These are phyloP conservation scores for Pardalotus punctatus DNA, from an alignment of 2,113 vertebrate genomes.

Conservation along the genomic window DNA sequence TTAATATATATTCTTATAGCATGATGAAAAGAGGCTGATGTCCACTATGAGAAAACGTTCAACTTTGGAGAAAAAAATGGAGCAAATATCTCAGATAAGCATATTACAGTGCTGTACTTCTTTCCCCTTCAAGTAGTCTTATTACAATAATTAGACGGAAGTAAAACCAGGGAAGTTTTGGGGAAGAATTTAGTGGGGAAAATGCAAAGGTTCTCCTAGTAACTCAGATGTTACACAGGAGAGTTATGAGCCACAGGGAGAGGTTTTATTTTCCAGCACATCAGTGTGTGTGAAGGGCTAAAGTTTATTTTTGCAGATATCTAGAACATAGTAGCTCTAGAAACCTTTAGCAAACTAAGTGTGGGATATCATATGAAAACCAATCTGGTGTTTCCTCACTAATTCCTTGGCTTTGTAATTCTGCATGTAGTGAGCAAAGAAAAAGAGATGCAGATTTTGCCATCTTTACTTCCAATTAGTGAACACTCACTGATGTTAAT, in stretches of 20 bases:
- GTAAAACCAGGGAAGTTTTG: neutral
- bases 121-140: neutral
- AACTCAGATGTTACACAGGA: neutral
- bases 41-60: neutral
- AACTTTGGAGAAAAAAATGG: neutral
- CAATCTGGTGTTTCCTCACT: neutral
- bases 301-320: neutral
- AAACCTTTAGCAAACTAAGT: neutral
- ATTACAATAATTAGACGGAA: neutral
- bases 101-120: neutral
- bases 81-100: neutral
- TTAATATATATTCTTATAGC: neutral
- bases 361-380: neutral
- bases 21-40: neutral
- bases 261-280: neutral
- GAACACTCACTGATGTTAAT: neutral
- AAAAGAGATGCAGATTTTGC: neutral
- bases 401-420: neutral
- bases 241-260: rapidly evolving
- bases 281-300: neutral
- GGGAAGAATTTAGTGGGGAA: neutral
- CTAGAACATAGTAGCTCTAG: neutral
- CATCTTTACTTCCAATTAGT: neutral
- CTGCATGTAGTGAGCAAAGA: neutral
- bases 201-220: neutral